These are phyloP conservation scores for Lampris megalopsis DNA, from an alignment of 2,113 vertebrate genomes.

Conservation along the genomic window DNA sequence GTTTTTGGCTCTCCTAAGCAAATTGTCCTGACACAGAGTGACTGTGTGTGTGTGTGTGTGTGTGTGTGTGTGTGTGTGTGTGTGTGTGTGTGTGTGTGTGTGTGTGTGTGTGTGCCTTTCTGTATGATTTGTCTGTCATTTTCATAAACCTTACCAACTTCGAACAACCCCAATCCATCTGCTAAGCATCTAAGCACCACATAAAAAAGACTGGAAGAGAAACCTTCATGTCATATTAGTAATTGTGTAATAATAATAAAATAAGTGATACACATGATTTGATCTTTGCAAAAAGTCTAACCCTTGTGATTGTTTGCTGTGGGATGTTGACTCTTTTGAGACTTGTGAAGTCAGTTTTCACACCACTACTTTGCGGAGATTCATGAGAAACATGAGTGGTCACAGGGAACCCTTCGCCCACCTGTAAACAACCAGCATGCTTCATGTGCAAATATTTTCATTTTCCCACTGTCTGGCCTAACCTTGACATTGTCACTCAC, in stretches of 20 bases:
- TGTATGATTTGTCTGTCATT: conserved; percentile 79
- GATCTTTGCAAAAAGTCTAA: neutral
- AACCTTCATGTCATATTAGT: too few relatives aligned
- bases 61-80: conserved; percentile 25
- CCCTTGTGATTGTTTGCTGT: neutral
- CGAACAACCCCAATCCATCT: conserved; percentile 71
- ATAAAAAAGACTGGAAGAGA: conserved; percentile 27
- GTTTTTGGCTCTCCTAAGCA: conserved; percentile 82
- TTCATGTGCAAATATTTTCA: conserved; percentile 77
- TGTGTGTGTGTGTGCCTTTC: conserved; percentile 24
- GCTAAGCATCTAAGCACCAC: conserved; percentile 33
- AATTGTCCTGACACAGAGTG: conserved; percentile 70
- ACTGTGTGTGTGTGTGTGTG: conserved; percentile 29
- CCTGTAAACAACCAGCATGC: conserved; percentile 72
- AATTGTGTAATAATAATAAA: neutral
- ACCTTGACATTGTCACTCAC: conserved; percentile 58
- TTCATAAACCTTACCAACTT: conserved; percentile 82
- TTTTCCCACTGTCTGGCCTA: conserved; percentile 51
- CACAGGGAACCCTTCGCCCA: conserved; percentile 24
- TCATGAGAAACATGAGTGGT: conserved; percentile 34
- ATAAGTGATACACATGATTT: neutral
- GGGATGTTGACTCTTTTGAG: conserved; percentile 8
- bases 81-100: conserved; percentile 49
- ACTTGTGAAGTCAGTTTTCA: conserved; percentile 5
- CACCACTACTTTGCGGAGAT: conserved; percentile 5